These are phyloP conservation scores for Cyprinodon variegatus DNA, from an alignment of 2,113 vertebrate species.

Conservation along the genomic window DNA sequence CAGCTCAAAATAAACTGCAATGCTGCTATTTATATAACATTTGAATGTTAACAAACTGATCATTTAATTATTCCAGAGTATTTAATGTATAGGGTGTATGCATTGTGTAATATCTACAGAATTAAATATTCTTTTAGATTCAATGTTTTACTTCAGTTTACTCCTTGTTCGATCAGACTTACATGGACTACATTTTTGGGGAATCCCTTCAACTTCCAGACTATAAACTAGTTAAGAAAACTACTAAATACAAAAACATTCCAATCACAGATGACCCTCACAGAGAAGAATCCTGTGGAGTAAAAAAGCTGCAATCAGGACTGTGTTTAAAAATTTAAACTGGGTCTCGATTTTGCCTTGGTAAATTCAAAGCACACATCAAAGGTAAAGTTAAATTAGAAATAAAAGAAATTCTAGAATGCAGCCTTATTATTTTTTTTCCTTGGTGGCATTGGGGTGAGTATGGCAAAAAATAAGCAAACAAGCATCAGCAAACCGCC, in stretches of 20 bases:
- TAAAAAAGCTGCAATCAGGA: constrained; percentile 61
- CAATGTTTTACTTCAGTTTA: too few species aligned
- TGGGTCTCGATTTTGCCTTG: constrained; percentile 67
- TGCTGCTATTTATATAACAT: background rate
- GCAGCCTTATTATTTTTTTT: constrained; percentile 9
- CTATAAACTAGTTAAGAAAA: constrained; percentile 64
- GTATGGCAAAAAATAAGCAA: constrained; percentile 73
- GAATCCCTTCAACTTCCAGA: constrained; percentile 44
- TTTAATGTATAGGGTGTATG: background rate
- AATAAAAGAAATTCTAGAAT: constrained; percentile 66
- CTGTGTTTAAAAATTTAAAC: constrained; percentile 74
- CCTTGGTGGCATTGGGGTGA: constrained; percentile 59
- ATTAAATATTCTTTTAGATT: background rate
- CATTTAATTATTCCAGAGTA: background rate
- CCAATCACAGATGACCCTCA: constrained; percentile 38
- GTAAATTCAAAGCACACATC: constrained; percentile 70
- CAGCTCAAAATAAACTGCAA: background rate
- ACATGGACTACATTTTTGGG: constrained; percentile 25
- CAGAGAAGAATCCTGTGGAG: constrained; percentile 47
- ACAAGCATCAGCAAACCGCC: constrained; percentile 75
- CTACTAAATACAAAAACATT: constrained; percentile 62
- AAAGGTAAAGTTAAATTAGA: constrained; percentile 62
- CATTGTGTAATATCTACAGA: background rate
- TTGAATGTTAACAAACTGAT: background rate
- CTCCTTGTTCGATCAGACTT: constrained; percentile 2